Conservation (phyloP, 2,113 vertebrate genomes). For the Procavia capensis region DNA sequence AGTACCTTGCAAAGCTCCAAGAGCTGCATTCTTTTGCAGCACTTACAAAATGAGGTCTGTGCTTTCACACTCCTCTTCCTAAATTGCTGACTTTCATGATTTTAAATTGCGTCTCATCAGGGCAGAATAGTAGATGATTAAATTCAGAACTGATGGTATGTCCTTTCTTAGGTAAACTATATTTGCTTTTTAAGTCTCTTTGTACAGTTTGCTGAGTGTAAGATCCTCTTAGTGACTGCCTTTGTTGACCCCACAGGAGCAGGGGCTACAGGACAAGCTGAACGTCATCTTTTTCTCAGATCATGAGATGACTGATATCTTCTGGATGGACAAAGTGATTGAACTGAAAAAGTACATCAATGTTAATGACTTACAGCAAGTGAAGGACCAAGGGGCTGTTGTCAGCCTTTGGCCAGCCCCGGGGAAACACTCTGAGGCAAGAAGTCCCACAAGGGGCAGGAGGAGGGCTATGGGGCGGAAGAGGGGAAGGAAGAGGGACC, state of each 20-base stretch:
- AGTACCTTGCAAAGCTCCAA: background rate
- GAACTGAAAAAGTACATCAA: conserved; percentile 92
- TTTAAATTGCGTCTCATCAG: background rate
- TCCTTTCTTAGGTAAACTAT: background rate
- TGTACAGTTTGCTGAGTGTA: fast-evolving
- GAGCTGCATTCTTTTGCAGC: fast-evolving
- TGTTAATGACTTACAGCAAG: conserved; percentile 90
- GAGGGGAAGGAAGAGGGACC: background rate
- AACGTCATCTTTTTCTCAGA: conserved; percentile 96
- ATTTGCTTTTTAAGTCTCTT: background rate
- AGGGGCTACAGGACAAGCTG: conserved; percentile 87
- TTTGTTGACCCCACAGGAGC: conserved; percentile 87
- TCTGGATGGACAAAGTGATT: conserved; percentile 95
- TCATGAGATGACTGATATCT: conserved; percentile 96
- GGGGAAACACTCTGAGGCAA: conserved; percentile 88
- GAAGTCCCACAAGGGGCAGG: fast-evolving
- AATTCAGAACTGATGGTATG: background rate
- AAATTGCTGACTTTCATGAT: background rate
- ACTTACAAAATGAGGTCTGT: fast-evolving
- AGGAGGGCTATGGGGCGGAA: too few relatives aligned
- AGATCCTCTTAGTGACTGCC: background rate
- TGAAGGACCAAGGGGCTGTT: conserved; percentile 95
- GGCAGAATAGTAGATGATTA: background rate
- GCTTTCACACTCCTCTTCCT: fast-evolving
- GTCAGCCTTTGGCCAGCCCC: conserved; percentile 94